Percentiles rank a stretch among this genome's conserved stretches.
These are phyloP conservation scores for Chrysaora quinquecirrha DNA, from an alignment of 30 jellyfish, hydroid and myxozoan species.

Conservation along the genomic window DNA sequence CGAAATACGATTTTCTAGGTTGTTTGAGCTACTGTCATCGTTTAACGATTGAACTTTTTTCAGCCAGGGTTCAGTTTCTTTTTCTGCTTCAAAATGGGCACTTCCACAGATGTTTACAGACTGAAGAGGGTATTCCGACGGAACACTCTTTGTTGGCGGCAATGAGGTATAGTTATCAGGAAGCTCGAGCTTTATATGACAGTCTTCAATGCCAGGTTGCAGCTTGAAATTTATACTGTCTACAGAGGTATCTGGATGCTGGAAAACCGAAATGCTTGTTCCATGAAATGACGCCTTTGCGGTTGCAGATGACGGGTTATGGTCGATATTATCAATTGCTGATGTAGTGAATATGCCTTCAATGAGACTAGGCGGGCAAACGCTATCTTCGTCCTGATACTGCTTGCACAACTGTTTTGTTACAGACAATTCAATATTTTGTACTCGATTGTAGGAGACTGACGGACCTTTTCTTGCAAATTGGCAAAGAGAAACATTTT, in stretches of 20 bases:
- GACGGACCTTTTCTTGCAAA: conserved; percentile 11
- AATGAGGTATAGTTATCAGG: background rate
- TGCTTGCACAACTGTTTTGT: conserved; percentile 4
- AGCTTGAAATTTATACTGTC: background rate
- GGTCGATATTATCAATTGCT: conserved; percentile 43
- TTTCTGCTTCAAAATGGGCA: conserved; percentile 1
- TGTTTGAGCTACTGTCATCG: background rate
- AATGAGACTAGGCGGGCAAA: conserved; percentile 9
- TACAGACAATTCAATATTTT: background rate
- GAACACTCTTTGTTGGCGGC: conserved; percentile 10
- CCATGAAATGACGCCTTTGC: conserved; percentile 34
- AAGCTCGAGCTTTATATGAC: background rate
- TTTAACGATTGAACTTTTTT: background rate
- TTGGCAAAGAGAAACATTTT: too few relatives aligned
- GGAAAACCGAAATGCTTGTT: conserved; percentile 35
- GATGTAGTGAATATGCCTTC: conserved; percentile 19
- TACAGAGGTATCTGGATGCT: conserved; percentile 20
- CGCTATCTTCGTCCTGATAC: background rate
- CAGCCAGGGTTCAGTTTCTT: background rate
- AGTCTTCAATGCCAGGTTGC: background rate
- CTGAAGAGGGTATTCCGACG: conserved; percentile 3
- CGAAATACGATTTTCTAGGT: conserved; percentile 4
- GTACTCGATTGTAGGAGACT: background rate
- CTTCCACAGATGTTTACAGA: background rate
- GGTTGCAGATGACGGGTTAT: conserved; percentile 31